phyloP scores from a whole-genome alignment of 2,113 vertebrate genomes.

The Martes martes region DNA sequence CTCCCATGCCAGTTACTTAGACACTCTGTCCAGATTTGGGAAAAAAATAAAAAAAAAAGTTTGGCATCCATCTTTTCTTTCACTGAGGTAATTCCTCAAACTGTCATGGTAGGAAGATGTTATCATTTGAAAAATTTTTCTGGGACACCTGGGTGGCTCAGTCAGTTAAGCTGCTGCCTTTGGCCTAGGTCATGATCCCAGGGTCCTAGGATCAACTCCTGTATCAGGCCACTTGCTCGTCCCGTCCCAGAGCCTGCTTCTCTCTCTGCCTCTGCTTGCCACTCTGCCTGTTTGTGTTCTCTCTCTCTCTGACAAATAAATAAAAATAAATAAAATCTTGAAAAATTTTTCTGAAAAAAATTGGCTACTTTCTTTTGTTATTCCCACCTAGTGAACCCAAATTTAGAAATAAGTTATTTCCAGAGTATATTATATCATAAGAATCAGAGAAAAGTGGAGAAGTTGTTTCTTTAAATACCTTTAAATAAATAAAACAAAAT shows the following conservation, averaged over 20 bases:
- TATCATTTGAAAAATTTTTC: background rate
- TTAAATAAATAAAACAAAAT: slow-evolving; percentile 14
- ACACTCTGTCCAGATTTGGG: background rate
- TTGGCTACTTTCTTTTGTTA: background rate
- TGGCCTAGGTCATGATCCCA: too few relatives aligned
- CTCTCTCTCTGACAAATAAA: too few relatives aligned
- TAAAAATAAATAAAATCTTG: too few relatives aligned
- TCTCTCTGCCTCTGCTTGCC: too few relatives aligned
- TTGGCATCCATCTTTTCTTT: background rate
- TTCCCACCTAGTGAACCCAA: background rate
- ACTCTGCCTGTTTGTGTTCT: too few relatives aligned
- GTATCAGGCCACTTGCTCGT: too few relatives aligned
- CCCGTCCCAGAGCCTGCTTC: too few relatives aligned
- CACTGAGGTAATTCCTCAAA: slow-evolving; percentile 14
- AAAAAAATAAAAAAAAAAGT: background rate
- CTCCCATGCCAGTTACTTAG: background rate
- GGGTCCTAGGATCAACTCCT: too few relatives aligned
- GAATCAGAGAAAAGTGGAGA: background rate
- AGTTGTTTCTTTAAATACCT: background rate
- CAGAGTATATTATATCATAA: background rate
- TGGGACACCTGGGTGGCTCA: too few relatives aligned
- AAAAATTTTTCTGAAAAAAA: background rate
- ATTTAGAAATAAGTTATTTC: slow-evolving; percentile 41
- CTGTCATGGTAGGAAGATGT: background rate
- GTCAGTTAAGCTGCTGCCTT: too few relatives aligned